A percentile compares a stretch with the other conserved stretches of the same genome.
These are phyloP conservation scores for Heliocidaris tuberculata DNA, from an alignment of 35 echinoderm and acorn worm genomes.

Conservation along the genomic window DNA sequence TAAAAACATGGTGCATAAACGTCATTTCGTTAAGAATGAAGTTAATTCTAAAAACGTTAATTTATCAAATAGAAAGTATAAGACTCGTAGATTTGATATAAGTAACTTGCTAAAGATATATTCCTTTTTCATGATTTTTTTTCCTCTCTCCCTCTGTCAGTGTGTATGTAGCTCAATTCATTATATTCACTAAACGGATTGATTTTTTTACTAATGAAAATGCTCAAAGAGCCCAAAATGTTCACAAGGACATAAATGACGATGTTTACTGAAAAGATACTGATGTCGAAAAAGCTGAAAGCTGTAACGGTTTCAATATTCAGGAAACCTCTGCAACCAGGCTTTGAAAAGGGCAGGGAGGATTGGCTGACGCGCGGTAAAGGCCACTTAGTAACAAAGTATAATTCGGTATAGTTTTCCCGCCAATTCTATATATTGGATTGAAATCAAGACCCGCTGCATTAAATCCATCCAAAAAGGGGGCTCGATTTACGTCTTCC, in stretches of 20 bases:
- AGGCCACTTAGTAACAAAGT: conserved; percentile 11
- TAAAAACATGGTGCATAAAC: no score
- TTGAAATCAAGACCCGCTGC: background rate
- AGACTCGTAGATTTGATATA: no score
- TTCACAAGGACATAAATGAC: background rate
- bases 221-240: background rate
- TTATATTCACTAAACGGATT: no score
- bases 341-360: background rate
- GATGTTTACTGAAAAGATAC: background rate
- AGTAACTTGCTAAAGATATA: no score
- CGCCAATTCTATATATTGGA: conserved; percentile 17
- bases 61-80: no score
- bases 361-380: background rate
- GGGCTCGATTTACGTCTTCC: background rate
- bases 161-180: no score
- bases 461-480: background rate
- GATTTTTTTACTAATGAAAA: no score
- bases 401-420: conserved; percentile 18
- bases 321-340: background rate
- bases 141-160: no score
- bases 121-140: no score
- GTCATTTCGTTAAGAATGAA: no score
- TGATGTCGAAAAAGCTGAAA: background rate
- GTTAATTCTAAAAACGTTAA: no score
- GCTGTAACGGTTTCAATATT: background rate